Base-by-base conservation (phyloP, 2,113 vertebrate species). In the Callipepla californica region DNA sequence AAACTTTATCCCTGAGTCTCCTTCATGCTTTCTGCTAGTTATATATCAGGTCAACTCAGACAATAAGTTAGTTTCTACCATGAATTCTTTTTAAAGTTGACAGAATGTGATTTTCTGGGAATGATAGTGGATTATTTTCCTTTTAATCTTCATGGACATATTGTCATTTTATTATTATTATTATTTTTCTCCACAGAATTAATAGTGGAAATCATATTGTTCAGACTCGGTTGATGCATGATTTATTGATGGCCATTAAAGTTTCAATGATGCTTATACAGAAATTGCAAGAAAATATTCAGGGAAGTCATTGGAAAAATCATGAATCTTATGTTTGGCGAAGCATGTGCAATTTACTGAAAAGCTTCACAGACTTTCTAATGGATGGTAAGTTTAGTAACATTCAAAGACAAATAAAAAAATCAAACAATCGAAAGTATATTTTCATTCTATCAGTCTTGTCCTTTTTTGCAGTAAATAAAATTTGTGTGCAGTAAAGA, bases 191-290 rank as follows among this genome's bases (percentile, higher is more conserved):
- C 28, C 42, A 36, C 58, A 99, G 99, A 86, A 98, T 95, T 80
- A 98, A 98, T 61, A 50, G 95, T 68, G 99, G 99, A 78, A 98
- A 98, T 92, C 97, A 95, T 73, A 97, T 99, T 50, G 98, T 98
- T 90, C 98, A 99, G 96, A 98, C 98, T 57, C 98, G 98, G 92
- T 12, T 98, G 91, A 99, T 99, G 99, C 98, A 98, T 1, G 98
- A 98, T 80, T 98, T 98, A 74, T 90, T 99, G 92, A 95, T 97
- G 53, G 98, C 97, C 4, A 97, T 99, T 80, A 98, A 99, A 97
- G 96, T 98, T 75, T 98, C 98, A 50, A 98, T 99, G 98, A 95
- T 98, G 83, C 97, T 99, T 79, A 92, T 99, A 51, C 99, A 99
- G 97, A 99, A 98, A 85, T 95, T 97, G 32, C 98, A 98, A 83